phyloP scores from a whole-genome alignment of 2,113 vertebrate species.

The Dicrurus megarhynchus region DNA sequence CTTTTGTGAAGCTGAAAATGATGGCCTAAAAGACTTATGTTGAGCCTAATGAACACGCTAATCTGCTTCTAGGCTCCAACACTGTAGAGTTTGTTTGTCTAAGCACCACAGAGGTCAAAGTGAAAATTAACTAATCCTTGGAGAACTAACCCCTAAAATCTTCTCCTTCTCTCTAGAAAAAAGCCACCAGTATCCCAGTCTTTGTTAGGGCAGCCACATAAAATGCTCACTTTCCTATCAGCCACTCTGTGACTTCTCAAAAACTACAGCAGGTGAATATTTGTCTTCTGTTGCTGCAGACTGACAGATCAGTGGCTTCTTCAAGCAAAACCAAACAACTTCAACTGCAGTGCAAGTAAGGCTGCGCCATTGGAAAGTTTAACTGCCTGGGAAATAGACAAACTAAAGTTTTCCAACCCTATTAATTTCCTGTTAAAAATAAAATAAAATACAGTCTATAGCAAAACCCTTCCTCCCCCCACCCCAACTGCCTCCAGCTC shows the following conservation, averaged over 20 bases:
- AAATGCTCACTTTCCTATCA: background rate
- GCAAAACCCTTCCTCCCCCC: background rate
- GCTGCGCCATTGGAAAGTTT: constrained; percentile 8
- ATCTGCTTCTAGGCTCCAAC: background rate
- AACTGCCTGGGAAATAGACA: background rate
- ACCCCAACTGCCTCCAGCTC: background rate
- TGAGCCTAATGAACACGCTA: background rate
- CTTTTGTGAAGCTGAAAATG: background rate
- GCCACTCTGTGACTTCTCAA: background rate
- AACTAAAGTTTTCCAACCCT: background rate
- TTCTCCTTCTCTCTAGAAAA: background rate
- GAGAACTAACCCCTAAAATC: background rate
- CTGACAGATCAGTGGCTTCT: background rate
- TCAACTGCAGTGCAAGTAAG: background rate
- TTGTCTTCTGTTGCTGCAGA: background rate
- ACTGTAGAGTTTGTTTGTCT: background rate
- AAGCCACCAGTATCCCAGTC: background rate
- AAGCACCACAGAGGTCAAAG: background rate
- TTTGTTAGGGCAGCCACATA: background rate
- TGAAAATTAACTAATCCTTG: background rate
- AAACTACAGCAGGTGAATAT: background rate
- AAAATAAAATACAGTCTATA: background rate
- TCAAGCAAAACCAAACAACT: background rate
- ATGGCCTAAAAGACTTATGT: background rate
- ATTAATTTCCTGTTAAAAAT: background rate